Percentiles rank a stretch among this genome's conserved stretches.
These are phyloP conservation scores for Pseudomyrmex cubaensis DNA, from an alignment of 1,140 invertebrate species.

Conservation along the genomic window DNA sequence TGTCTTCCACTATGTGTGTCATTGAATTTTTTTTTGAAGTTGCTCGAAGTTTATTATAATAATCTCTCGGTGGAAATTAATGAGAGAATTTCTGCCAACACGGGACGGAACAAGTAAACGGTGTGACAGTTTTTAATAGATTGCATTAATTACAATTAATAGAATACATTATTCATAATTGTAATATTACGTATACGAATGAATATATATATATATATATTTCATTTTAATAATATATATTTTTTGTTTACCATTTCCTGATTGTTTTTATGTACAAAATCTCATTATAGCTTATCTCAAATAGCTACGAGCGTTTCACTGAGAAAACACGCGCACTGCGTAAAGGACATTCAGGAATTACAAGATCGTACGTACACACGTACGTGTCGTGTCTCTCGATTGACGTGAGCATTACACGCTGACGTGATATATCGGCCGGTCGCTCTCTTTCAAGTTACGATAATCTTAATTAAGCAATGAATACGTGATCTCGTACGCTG, in stretches of 20 bases:
- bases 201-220: too few species aligned
- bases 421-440: slow-evolving; percentile 11
- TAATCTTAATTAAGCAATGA: slow-evolving; percentile 58
- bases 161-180: too few species aligned
- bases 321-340: too few species aligned
- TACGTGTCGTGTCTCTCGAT: slow-evolving; percentile 1
- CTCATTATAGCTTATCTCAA: too few species aligned
- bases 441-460: slow-evolving; percentile 43
- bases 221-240: too few species aligned
- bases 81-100: neutral
- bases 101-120: too few species aligned
- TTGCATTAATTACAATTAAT: too few species aligned
- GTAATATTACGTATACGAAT: too few species aligned
- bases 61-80: neutral
- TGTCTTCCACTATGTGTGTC: slow-evolving; percentile 11
- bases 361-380: neutral
- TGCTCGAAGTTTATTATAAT: slow-evolving; percentile 14
- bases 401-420: neutral
- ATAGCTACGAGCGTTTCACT: too few species aligned
- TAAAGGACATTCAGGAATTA: neutral
- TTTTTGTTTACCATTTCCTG: too few species aligned
- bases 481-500: slow-evolving; percentile 37
- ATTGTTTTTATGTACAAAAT: too few species aligned
- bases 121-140: too few species aligned
- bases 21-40: neutral